These are phyloP conservation scores for Parazoanthus atlanticus DNA, from an alignment of 92 coral and sea anemone species.

Conservation along the genomic window DNA sequence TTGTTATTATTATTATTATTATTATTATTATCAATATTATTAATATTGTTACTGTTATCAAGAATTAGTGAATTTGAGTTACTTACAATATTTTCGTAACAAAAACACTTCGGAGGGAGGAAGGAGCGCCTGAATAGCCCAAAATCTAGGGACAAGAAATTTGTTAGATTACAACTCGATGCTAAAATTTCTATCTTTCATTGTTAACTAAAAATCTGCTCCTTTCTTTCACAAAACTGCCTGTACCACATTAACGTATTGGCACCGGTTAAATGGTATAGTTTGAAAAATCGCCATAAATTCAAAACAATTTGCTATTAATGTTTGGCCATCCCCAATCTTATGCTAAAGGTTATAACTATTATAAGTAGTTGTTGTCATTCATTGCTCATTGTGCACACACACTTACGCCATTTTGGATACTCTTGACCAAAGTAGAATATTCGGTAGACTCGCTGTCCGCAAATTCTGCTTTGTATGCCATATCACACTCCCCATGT, in stretches of 20 bases:
- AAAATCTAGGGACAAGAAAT: not conserved
- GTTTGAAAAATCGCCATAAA: no score
- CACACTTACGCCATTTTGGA: conserved; percentile 1
- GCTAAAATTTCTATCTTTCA: not conserved
- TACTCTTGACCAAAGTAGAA: not conserved
- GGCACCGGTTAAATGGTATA: no score
- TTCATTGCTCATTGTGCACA: not conserved
- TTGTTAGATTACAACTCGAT: not conserved
- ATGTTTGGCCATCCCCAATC: no score
- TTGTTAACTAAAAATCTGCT: not conserved
- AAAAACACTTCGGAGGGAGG: not conserved
- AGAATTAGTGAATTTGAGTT: not conserved
- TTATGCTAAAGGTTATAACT: no score
- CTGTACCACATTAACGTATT: not conserved
- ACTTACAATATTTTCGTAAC: not conserved
- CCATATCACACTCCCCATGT: not conserved
- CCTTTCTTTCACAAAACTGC: not conserved
- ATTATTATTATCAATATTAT: not conserved
- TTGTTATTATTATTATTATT: not conserved
- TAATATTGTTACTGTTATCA: no score
- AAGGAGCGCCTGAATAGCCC: not conserved
- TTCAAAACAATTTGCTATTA: no score
- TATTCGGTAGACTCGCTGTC: conserved; percentile 15
- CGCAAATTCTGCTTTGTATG: not conserved
- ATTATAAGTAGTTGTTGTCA: no score